These are phyloP conservation scores for Pterostichus madidus DNA, from an alignment of 2,888 invertebrate genomes.

Conservation along the genomic window DNA sequence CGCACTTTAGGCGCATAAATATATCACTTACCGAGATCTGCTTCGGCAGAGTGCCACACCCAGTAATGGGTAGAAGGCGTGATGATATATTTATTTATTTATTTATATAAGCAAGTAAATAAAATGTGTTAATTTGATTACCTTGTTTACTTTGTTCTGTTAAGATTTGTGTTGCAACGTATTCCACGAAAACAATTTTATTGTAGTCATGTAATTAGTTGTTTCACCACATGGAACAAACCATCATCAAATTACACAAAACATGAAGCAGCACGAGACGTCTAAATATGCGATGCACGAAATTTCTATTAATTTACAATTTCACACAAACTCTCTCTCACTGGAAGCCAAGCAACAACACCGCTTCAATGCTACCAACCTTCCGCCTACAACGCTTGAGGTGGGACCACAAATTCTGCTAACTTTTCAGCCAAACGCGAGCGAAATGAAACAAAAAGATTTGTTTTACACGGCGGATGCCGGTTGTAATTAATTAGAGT, in stretches of 20 bases:
- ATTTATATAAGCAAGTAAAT: too few relatives aligned
- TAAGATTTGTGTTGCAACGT: neutral
- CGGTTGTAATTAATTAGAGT: constrained; percentile 27
- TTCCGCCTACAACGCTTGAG: neutral
- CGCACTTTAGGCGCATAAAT: too few relatives aligned
- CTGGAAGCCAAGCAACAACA: neutral
- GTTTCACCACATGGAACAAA: constrained; percentile 45
- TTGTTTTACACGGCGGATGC: constrained; percentile 4
- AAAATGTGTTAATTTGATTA: too few relatives aligned
- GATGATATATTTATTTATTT: too few relatives aligned
- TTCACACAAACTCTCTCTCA: constrained; percentile 38
- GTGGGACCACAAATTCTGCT: neutral
- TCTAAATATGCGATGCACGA: constrained; percentile 51
- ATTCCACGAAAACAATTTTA: constrained; percentile 2
- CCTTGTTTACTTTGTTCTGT: too few relatives aligned
- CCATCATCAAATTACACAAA: constrained; percentile 55
- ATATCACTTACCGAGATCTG: too few relatives aligned
- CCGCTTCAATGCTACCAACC: neutral
- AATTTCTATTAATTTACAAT: constrained; percentile 54
- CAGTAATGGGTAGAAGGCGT: too few relatives aligned
- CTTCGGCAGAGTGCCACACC: too few relatives aligned
- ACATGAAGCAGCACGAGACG: constrained; percentile 29
- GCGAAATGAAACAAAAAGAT: constrained; percentile 30
- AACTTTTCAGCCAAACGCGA: constrained; percentile 1
- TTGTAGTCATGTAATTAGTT: constrained; percentile 40